Evolutionary conservation across 2,797 vertebrate species (phyloP).

Genomic region (Megaceryle alcyon): DNA sequence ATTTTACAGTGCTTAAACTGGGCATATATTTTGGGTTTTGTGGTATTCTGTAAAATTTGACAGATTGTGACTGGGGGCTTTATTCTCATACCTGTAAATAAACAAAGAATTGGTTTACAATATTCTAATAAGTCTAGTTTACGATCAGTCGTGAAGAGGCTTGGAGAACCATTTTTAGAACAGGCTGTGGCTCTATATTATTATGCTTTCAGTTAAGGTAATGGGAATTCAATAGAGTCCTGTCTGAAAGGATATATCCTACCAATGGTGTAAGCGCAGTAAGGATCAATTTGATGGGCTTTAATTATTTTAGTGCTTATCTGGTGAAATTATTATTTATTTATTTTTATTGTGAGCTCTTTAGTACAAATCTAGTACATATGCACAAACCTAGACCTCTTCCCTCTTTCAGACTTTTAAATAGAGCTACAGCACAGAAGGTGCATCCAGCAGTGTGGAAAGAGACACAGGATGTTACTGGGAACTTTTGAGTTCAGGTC

Average conservation of each 20-base stretch:
- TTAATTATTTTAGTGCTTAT: conserved; percentile 21
- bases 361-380: background rate
- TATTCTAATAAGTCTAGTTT: background rate
- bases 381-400: background rate
- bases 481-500: background rate
- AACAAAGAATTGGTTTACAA: background rate
- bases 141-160: background rate
- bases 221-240: conserved; percentile 22
- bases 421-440: background rate
- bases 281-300: background rate
- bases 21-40: background rate
- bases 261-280: background rate
- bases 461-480: accelerated
- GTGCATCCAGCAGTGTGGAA: background rate
- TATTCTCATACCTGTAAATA: conserved; percentile 46
- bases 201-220: conserved; percentile 2
- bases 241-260: background rate
- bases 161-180: background rate
- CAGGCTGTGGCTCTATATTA: background rate
- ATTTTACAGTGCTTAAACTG: conserved; percentile 23
- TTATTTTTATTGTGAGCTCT: background rate
- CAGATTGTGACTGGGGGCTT: background rate
- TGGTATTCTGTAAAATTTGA: background rate
- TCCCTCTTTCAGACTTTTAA: background rate
- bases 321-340: background rate